Evolutionary conservation across 2,113 vertebrate genomes (phyloP).

Genomic region (Siniperca chuatsi): DNA sequence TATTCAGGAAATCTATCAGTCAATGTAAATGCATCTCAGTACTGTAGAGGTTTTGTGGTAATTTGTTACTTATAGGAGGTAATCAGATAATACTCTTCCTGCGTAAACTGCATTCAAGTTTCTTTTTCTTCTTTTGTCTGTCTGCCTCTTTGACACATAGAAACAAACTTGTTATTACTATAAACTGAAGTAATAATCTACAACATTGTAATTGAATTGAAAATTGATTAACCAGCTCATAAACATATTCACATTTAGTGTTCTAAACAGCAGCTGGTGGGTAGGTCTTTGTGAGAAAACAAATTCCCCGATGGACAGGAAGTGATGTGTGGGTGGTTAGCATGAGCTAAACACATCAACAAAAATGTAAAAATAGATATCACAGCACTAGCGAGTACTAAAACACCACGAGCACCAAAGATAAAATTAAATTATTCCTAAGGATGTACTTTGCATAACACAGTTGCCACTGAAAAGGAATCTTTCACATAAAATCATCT

Average conservation of each 20-base stretch:
- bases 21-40: neutral
- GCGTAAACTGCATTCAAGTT: neutral
- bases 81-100: neutral
- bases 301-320: neutral
- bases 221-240: neutral
- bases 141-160: neutral
- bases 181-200: neutral
- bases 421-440: neutral
- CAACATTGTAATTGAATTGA: neutral
- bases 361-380: conserved; percentile 5
- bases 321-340: conserved; percentile 25
- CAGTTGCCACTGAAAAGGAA: neutral
- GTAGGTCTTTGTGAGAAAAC: neutral
- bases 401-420: neutral
- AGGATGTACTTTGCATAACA: conserved; percentile 5
- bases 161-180: neutral
- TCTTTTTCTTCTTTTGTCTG: neutral
- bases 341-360: neutral
- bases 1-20: neutral
- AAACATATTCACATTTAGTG: neutral
- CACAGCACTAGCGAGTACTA: neutral
- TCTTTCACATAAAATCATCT: neutral
- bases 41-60: neutral
- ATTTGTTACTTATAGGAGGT: neutral
- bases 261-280: neutral